These are phyloP conservation scores for Ennomos fuscantarius DNA, from an alignment of 2,888 invertebrate species.

Conservation along the genomic window DNA sequence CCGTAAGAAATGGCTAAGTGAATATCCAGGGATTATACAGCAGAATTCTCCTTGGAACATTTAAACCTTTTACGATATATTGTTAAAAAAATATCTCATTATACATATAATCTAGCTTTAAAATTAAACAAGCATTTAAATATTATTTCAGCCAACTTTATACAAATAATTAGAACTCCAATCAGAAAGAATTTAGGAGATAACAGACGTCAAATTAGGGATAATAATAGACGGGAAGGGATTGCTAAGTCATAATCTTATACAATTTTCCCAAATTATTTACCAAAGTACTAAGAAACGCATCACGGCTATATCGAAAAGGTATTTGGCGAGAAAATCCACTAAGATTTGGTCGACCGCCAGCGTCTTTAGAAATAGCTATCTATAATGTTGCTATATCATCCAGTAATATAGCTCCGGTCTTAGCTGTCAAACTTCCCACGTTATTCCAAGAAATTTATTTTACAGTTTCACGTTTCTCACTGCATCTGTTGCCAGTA, in stretches of 20 bases:
- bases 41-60: too few species aligned
- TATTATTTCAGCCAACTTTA: too few species aligned
- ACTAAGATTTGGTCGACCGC: slow-evolving; percentile 30
- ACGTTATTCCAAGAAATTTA: slow-evolving; percentile 7
- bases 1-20: too few species aligned
- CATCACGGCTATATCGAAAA: slow-evolving; percentile 28
- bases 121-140: too few species aligned
- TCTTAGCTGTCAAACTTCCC: slow-evolving; percentile 5
- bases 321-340: slow-evolving; percentile 27
- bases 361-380: slow-evolving; percentile 15
- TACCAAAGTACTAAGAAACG: slow-evolving; percentile 14
- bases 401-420: slow-evolving; percentile 1
- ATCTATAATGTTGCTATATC: background rate
- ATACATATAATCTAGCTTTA: too few species aligned
- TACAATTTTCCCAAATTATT: slow-evolving; percentile 23
- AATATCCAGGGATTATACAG: too few species aligned
- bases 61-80: too few species aligned
- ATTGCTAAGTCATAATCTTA: slow-evolving; percentile 5
- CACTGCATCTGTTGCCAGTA: slow-evolving; percentile 4
- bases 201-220: slow-evolving; percentile 20
- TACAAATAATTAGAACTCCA: background rate
- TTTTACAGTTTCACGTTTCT: slow-evolving; percentile 14
- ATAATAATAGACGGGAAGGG: too few species aligned
- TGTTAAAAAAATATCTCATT: too few species aligned
- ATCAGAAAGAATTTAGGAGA: slow-evolving; percentile 23